Conservation (phyloP, 2,797 vertebrate species). For the Rhynchotus rufescens region DNA sequence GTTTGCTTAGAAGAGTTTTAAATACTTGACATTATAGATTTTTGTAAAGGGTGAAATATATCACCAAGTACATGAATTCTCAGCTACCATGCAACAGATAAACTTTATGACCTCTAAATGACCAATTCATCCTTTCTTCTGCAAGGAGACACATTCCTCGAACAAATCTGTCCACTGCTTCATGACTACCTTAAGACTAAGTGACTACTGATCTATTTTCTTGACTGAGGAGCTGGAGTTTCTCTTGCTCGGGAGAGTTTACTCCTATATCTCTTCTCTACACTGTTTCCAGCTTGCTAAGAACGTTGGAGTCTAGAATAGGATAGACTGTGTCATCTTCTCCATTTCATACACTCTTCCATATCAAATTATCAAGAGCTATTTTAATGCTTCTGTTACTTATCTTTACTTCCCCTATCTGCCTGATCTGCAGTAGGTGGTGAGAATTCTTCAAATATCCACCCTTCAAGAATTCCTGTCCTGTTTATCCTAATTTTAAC, state of each 20-base stretch:
- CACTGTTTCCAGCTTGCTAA: not conserved
- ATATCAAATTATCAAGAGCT: not conserved
- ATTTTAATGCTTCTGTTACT: not conserved
- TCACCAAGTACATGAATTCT: not conserved
- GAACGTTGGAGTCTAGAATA: not conserved
- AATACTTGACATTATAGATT: constrained; percentile 20
- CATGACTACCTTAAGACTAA: not conserved
- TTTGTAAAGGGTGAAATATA: not conserved
- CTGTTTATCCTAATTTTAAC: not conserved
- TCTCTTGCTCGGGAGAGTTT: not conserved
- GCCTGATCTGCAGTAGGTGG: not conserved
- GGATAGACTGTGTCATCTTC: not conserved
- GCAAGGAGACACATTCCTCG: not conserved
- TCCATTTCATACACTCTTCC: not conserved
- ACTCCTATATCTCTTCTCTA: not conserved
- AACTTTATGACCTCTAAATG: not conserved
- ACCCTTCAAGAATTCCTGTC: not conserved
- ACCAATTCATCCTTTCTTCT: not conserved
- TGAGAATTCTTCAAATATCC: not conserved
- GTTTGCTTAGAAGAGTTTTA: not conserved
- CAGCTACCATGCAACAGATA: not conserved
- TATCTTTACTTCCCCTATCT: not conserved
- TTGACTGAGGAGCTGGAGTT: not conserved
- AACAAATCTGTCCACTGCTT: not conserved
- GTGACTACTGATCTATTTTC: not conserved